Conservation (phyloP, 2,113 vertebrate species). For the Anser brachyrhynchus region DNA sequence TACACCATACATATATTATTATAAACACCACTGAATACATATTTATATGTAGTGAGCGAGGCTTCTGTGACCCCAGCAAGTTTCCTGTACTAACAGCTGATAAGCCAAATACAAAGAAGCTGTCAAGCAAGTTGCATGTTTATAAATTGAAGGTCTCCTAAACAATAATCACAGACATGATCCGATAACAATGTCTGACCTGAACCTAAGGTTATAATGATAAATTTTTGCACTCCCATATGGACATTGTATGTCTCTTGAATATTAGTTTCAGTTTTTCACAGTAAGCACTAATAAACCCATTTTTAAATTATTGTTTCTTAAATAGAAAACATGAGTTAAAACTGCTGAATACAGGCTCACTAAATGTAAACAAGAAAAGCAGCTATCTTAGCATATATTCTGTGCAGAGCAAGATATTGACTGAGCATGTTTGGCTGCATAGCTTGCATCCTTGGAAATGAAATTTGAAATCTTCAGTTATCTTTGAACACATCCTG, state of each 20-base stretch:
- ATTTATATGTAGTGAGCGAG: background rate
- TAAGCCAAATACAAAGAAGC: background rate
- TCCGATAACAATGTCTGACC: background rate
- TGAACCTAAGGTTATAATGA: background rate
- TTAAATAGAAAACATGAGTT: background rate
- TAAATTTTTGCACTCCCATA: background rate
- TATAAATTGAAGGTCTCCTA: background rate
- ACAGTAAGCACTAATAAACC: background rate
- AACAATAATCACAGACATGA: background rate
- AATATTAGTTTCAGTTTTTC: background rate
- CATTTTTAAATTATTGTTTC: background rate
- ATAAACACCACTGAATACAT: background rate
- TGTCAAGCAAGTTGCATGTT: background rate
- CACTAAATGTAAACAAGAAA: fast-evolving
- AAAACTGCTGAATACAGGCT: background rate
- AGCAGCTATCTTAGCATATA: background rate
- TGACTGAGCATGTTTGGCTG: background rate
- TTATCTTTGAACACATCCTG: background rate
- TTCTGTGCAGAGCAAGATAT: background rate
- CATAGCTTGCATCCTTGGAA: background rate
- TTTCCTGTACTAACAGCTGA: background rate
- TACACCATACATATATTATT: background rate
- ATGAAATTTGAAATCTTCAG: background rate
- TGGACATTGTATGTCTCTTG: background rate
- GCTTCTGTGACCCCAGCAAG: background rate